Conservation (phyloP, 2,113 vertebrate genomes). For the Anarhynchus alexandrinus region DNA sequence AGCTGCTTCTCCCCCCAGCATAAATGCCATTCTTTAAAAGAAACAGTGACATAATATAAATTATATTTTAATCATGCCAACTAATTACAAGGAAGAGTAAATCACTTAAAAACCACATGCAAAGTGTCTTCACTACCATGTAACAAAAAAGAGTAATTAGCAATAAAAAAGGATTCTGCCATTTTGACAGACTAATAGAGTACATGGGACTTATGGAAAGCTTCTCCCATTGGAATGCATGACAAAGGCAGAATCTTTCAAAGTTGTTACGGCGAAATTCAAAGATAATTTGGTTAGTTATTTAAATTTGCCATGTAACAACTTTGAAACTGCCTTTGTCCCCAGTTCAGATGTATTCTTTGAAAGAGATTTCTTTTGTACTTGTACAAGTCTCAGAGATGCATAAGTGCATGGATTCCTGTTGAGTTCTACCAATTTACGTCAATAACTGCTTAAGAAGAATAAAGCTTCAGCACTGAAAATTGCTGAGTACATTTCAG, state of each 20-base stretch:
- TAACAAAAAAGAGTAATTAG: not conserved
- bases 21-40: not conserved
- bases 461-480: not conserved
- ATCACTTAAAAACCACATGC: not conserved
- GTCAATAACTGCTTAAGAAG: not conserved
- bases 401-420: accelerated
- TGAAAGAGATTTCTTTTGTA: not conserved
- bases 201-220: not conserved
- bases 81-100: not conserved
- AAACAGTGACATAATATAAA: not conserved
- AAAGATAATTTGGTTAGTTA: not conserved
- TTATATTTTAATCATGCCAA: not conserved
- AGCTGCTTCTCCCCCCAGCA: not conserved
- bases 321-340: not conserved
- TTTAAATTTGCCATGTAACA: not conserved
- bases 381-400: not conserved
- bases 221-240: not conserved
- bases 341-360: not conserved
- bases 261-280: not conserved
- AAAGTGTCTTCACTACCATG: not conserved
- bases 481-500: not conserved
- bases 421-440: not conserved
- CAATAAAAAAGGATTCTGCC: not conserved
- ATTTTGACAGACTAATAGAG: constrained; percentile 9
- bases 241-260: not conserved